Evolutionary conservation across 2,797 vertebrate species (phyloP).

Genomic region (Crax fasciolata): DNA sequence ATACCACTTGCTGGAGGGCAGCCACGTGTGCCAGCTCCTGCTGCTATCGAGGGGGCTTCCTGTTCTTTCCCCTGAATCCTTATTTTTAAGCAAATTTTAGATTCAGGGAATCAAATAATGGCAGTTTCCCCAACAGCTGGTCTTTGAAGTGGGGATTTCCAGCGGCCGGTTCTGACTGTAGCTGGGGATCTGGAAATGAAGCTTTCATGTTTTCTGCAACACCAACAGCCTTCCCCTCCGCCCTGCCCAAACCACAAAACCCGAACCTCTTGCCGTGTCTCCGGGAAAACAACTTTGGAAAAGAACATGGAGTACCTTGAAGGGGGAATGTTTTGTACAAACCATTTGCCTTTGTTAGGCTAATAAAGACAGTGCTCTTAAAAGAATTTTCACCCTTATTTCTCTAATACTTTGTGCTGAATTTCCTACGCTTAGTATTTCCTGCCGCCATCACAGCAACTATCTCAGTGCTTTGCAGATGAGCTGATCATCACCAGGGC

Average conservation of each 20-base stretch:
- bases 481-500: neutral
- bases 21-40: neutral
- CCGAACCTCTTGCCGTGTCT: neutral
- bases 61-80: neutral
- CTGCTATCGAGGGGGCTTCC: neutral
- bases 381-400: neutral
- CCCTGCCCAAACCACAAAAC: neutral
- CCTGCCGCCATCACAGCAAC: neutral
- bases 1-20: neutral
- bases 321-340: neutral
- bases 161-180: neutral
- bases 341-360: neutral
- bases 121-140: neutral
- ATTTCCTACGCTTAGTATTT: neutral
- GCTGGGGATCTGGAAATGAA: neutral
- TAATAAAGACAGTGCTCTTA: neutral
- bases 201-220: conserved; percentile 1
- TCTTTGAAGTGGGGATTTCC: neutral
- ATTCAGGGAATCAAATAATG: neutral
- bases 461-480: neutral
- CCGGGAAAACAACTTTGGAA: neutral
- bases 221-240: neutral
- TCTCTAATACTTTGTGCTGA: neutral
- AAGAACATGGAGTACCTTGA: neutral
- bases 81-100: neutral